Percentiles rank a stretch among this genome's conserved stretches.
Evolutionary conservation across 2,113 vertebrate genomes (phyloP).

Genomic region (Pygoscelis adeliae): DNA sequence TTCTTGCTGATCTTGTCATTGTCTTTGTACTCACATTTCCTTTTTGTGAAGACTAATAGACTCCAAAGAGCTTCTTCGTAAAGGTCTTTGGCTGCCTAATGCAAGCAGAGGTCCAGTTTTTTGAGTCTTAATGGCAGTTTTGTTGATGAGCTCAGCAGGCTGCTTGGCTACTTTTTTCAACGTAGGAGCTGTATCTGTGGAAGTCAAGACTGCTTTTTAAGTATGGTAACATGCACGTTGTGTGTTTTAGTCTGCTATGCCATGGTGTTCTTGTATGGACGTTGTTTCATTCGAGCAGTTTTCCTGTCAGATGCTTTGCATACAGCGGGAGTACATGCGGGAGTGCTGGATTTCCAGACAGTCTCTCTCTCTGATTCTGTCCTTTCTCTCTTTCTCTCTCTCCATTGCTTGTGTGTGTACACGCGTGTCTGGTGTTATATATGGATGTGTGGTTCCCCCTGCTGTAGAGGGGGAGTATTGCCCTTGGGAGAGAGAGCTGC

Average conservation of each 20-base stretch:
- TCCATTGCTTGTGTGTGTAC: slow-evolving; percentile 34
- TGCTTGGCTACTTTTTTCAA: neutral
- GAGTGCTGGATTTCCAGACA: neutral
- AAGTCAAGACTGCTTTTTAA: neutral
- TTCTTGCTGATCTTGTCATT: neutral
- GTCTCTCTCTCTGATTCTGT: slow-evolving; percentile 55
- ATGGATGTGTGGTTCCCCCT: slow-evolving; percentile 82
- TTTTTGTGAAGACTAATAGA: neutral
- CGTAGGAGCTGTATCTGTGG: neutral
- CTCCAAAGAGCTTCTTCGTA: neutral
- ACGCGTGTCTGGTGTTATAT: slow-evolving; percentile 48
- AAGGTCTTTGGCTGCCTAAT: slow-evolving; percentile 15
- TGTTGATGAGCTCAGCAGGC: slow-evolving; percentile 2
- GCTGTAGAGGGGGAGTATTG: slow-evolving; percentile 94
- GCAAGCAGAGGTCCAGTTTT: neutral
- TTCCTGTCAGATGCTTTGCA: neutral
- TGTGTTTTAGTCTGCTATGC: neutral
- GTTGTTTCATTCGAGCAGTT: neutral
- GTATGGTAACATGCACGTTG: neutral
- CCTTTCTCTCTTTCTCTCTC: slow-evolving; percentile 36
- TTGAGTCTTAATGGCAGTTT: neutral
- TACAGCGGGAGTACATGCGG: neutral
- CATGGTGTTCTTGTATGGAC: accelerated
- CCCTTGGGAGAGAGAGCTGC: slow-evolving; percentile 91
- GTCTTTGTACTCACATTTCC: slow-evolving; percentile 18